These are phyloP conservation scores for Rafetus swinhoei DNA, from an alignment of 2,113 vertebrate genomes.

Conservation along the genomic window DNA sequence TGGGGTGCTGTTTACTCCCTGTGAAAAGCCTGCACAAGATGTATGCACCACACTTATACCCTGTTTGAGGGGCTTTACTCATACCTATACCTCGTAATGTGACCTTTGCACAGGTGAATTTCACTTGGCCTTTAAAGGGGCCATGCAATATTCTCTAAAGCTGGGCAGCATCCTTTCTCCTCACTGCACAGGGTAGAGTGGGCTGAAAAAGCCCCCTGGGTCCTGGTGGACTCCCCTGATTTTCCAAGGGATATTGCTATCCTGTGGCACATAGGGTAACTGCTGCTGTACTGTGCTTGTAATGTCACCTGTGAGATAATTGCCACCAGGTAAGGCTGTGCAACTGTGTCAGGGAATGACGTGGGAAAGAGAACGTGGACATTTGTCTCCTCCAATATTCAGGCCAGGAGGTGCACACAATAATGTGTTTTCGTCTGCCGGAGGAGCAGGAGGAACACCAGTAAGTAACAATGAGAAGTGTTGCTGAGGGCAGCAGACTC, in stretches of 20 bases:
- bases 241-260: not conserved
- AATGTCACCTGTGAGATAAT: not conserved
- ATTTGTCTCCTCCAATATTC: not conserved
- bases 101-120: not conserved
- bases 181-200: not conserved
- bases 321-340: not conserved
- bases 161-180: not conserved
- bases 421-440: not conserved
- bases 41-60: not conserved
- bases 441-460: not conserved
- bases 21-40: not conserved
- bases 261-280: not conserved
- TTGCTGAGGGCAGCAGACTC: not conserved
- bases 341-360: not conserved
- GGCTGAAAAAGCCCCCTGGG: not conserved
- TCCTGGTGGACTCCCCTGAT: not conserved
- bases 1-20: not conserved
- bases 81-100: not conserved
- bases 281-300: not conserved
- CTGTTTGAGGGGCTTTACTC: not conserved
- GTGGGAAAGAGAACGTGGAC: not conserved
- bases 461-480: not conserved
- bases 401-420: not conserved
- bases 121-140: not conserved
- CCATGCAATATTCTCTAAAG: not conserved